Base-by-base conservation (phyloP, 2,113 vertebrate genomes). In the Saguinus imperator region DNA sequence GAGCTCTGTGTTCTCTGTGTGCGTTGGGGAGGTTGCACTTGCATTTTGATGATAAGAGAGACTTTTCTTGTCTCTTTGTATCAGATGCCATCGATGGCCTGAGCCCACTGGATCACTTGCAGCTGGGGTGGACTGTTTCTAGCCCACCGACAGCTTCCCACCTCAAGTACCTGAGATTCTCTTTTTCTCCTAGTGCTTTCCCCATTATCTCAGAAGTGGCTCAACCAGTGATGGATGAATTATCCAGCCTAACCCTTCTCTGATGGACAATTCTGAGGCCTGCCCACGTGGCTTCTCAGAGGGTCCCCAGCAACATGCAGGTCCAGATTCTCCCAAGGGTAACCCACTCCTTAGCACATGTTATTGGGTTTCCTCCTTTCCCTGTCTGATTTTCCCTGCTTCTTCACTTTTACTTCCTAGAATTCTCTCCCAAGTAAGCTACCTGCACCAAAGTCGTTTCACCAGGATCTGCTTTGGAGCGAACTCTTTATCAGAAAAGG, bases 61-160 rank as follows among this genome's bases (percentile, higher is more conserved):
- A 20, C 35, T 32, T 48, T 20, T 16, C 43, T 4, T 17, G 6
- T 32, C 32, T 43, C 25, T n/a, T 35, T 77, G 68, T 21, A 8
- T 75, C n/a, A 25, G 75, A 50, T n/a, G n/a, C 25, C 12, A 1
- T 7, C 0, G 1, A 4, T 10, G 21, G 35, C 12, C 17, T 7
- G 8, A 4, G 40, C 6, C 25, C 61, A 32, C 29, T 8, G 18
- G 37, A 27, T 45, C 50, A 17, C 29, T 4, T 32, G 91, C n/a
- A 32, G 25, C 7, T 1, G 6, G 40, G 10, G 18, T 11, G 37
- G 21, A 57, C 17, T n/a, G 10, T 18, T 40, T 57, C 6, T 35
- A 79, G 23, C n/a, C 37, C 68, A 27, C 4, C 0, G 0, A 37
- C 23, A 23, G 12, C 64, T 93, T 66, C 68, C 57, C 17, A 16